These are phyloP conservation scores for Cathartes aura DNA, from an alignment of 2,113 vertebrate genomes.

Conservation along the genomic window DNA sequence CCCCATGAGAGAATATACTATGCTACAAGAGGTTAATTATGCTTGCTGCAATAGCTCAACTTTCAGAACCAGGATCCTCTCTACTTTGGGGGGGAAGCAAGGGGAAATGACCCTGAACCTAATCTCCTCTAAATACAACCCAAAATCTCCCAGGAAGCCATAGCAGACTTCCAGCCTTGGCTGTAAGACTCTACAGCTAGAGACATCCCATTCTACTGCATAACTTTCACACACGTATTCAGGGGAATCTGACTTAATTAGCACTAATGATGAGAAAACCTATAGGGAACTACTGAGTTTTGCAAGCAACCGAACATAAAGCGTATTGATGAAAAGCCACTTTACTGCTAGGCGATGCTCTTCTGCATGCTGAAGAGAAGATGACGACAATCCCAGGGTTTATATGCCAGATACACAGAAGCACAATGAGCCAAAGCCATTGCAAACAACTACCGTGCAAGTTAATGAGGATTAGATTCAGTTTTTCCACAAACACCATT, in stretches of 20 bases:
- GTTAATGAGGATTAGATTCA: conserved; percentile 19
- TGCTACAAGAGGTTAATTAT: neutral
- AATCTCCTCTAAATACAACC: neutral
- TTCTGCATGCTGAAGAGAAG: conserved; percentile 33
- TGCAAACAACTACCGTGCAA: neutral
- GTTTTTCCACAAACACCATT: neutral
- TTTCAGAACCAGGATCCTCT: neutral
- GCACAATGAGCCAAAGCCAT: neutral
- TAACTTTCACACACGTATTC: neutral
- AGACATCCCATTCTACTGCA: neutral
- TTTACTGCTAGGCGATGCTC: neutral
- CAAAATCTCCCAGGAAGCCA: neutral
- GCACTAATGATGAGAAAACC: conserved; percentile 48
- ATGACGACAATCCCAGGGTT: neutral
- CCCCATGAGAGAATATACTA: neutral
- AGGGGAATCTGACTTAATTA: conserved; percentile 33
- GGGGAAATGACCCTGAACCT: neutral
- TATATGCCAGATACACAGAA: conserved; percentile 4
- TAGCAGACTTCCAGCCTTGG: neutral
- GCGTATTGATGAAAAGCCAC: neutral
- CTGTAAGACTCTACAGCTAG: neutral
- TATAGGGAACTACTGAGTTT: conserved; percentile 11
- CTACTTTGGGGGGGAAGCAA: neutral
- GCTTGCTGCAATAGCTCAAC: neutral
- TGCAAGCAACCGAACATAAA: conserved; percentile 27